These are phyloP conservation scores for Etheostoma spectabile DNA, from an alignment of 2,113 vertebrate genomes.

Conservation along the genomic window DNA sequence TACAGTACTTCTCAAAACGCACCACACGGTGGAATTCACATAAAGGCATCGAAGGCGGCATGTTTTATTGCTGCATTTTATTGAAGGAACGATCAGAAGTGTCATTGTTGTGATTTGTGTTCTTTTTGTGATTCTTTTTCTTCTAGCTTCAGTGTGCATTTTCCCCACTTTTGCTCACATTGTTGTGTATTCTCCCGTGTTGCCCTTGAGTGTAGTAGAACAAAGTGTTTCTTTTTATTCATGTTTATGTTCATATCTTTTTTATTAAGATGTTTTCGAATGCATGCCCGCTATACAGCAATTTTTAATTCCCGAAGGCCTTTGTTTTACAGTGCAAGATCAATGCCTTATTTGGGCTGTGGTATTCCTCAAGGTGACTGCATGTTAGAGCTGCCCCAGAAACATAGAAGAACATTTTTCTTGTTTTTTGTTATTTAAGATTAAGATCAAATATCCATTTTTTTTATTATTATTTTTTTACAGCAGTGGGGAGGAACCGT, in stretches of 20 bases:
- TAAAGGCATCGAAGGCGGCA: conserved; percentile 44
- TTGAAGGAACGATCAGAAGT: conserved; percentile 57
- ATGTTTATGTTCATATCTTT: conserved; percentile 67
- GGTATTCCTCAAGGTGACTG: conserved; percentile 78
- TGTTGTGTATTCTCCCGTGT: conserved; percentile 53
- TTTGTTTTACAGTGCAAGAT: conserved; percentile 71
- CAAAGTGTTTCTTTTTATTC: conserved; percentile 53
- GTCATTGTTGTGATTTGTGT: conserved; percentile 46
- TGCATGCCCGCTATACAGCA: conserved; percentile 16
- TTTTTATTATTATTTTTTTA: neutral
- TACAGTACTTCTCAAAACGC: conserved; percentile 57
- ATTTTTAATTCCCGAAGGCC: conserved; percentile 67
- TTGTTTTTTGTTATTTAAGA: conserved; percentile 74
- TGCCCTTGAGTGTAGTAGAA: conserved; percentile 67
- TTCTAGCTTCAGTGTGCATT: conserved; percentile 29
- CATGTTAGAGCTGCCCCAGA: conserved; percentile 69
- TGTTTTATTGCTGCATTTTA: conserved; percentile 53
- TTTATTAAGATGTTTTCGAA: conserved; percentile 67
- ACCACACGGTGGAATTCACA: conserved; percentile 55
- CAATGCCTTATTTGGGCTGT: conserved; percentile 69
- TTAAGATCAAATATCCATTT: conserved; percentile 68
- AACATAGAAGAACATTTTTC: conserved; percentile 74
- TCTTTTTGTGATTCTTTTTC: conserved; percentile 48
- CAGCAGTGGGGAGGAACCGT: conserved; percentile 23
- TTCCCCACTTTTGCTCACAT: neutral